A percentile compares a stretch with the other conserved stretches of the same genome.
These are phyloP conservation scores for Aspiorhynchus laticeps DNA, from an alignment of 2,113 vertebrate species.

Conservation along the genomic window DNA sequence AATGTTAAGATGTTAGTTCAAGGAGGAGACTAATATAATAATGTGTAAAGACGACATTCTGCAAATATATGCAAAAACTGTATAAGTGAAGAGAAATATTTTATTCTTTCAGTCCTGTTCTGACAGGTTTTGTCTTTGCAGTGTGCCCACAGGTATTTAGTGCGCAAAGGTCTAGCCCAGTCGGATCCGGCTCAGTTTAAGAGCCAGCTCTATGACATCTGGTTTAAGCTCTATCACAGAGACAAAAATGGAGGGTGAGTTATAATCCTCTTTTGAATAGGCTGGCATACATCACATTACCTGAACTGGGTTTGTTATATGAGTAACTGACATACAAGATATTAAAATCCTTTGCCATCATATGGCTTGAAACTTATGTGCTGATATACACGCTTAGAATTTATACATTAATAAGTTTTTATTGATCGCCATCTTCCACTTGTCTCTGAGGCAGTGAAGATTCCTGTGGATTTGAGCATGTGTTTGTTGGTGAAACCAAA, in stretches of 20 bases:
- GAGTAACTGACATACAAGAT: neutral
- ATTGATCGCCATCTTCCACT: neutral
- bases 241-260: slow-evolving; percentile 78
- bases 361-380: neutral
- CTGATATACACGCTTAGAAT: neutral
- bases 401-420: neutral
- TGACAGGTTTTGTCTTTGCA: slow-evolving; percentile 57
- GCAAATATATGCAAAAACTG: neutral
- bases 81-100: neutral
- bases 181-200: slow-evolving; percentile 75
- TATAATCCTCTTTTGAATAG: neutral
- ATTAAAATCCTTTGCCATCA: neutral
- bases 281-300: neutral
- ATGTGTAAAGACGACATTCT: neutral
- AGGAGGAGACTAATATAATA: neutral
- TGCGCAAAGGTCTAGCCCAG: slow-evolving; percentile 72
- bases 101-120: neutral
- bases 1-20: neutral
- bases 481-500: slow-evolving; percentile 87
- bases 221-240: slow-evolving; percentile 85
- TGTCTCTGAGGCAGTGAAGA: slow-evolving; percentile 70
- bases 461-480: slow-evolving; percentile 88
- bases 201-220: slow-evolving; percentile 83
- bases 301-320: neutral
- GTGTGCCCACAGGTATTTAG: slow-evolving; percentile 81